Conservation (phyloP, 2,797 vertebrate species). For the Acomys russatus region DNA sequence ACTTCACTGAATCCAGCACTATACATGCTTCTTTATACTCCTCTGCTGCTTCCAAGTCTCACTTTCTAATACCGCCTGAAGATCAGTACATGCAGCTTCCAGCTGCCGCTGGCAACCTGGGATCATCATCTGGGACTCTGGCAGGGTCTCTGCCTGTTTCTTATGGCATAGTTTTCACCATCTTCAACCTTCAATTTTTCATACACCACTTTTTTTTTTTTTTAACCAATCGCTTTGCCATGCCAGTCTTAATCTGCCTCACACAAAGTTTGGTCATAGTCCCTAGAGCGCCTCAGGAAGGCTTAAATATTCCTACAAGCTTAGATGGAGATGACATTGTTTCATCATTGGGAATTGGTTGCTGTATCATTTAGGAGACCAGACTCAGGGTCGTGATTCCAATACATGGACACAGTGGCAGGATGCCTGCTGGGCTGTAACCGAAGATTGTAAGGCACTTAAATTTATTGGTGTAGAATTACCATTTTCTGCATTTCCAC, state of each 20-base stretch:
- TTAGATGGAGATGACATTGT: conserved; percentile 1
- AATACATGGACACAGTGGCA: neutral
- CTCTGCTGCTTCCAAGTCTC: conserved; percentile 95
- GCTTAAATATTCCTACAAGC: conserved; percentile 32
- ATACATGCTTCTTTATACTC: conserved; percentile 95
- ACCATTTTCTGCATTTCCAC: fast-evolving
- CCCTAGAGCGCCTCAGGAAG: too few species aligned
- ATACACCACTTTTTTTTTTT: too few species aligned
- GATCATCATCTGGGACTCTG: too few species aligned
- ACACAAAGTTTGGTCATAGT: too few species aligned
- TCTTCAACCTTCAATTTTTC: too few species aligned
- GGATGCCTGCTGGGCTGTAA: neutral
- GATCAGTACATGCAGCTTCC: too few species aligned
- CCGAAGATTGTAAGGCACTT: neutral
- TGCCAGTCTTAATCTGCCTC: too few species aligned
- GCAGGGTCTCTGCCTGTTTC: too few species aligned
- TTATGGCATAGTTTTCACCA: too few species aligned
- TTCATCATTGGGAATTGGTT: neutral
- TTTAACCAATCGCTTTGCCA: too few species aligned
- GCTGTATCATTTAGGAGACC: neutral
- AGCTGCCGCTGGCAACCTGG: too few species aligned
- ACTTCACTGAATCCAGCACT: conserved; percentile 95
- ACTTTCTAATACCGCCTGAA: conserved; percentile 85
- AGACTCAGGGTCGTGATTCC: neutral
- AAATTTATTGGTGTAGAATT: neutral